These are phyloP conservation scores for Pseudotriccus pelzelni DNA, from an alignment of 2,797 vertebrate genomes.

Conservation along the genomic window DNA sequence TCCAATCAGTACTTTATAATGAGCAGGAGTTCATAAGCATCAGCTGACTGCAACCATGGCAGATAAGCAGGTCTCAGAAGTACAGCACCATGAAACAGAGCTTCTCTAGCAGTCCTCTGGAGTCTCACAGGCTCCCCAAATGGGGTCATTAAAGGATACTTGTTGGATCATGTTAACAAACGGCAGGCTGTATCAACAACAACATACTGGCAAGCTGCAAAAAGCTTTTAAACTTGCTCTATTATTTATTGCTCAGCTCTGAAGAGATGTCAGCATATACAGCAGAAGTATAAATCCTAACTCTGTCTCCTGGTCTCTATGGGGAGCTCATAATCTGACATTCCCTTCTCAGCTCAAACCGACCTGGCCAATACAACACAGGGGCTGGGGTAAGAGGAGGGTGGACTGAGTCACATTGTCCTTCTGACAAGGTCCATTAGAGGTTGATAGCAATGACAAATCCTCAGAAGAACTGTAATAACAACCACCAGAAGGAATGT, in stretches of 20 bases:
- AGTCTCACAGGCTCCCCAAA: neutral
- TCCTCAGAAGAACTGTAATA: neutral
- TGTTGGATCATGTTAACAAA: neutral
- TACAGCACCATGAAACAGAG: neutral
- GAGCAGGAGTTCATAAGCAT: neutral
- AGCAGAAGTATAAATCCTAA: neutral
- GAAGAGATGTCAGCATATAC: neutral
- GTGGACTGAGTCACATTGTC: neutral
- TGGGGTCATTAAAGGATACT: neutral
- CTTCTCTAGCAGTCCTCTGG: neutral
- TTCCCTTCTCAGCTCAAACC: neutral
- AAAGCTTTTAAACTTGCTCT: conserved; percentile 8
- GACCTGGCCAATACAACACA: neutral
- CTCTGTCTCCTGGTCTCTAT: neutral
- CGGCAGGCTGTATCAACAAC: neutral
- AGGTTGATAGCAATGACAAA: neutral
- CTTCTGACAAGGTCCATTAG: neutral
- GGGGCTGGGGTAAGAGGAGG: neutral
- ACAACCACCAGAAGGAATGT: neutral
- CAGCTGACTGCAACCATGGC: neutral
- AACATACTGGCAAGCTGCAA: conserved; percentile 7
- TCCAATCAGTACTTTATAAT: neutral
- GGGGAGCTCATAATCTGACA: neutral
- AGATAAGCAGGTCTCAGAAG: neutral
- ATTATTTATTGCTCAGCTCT: neutral